Evolutionary conservation across 2,888 invertebrate species (phyloP), one percentile per base, ranked within the genome.

Genomic region (Ditula angustiorana): DNA sequence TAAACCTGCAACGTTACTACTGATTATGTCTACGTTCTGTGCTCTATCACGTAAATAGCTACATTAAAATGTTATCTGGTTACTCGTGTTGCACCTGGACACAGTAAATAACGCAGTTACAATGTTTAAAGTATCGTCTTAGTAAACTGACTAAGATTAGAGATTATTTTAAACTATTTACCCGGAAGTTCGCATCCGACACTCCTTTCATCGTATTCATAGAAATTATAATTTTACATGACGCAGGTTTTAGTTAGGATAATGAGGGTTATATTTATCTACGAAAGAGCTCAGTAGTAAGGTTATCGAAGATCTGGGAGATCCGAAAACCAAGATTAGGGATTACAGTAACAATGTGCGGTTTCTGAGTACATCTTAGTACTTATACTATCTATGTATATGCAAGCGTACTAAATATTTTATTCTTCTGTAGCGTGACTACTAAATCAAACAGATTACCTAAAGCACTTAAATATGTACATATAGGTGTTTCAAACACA

Each of bases 181-280:
- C 3, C 8, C 52, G 23, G 52, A 53, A 53, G 53, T 35, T 53
- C 23, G 35, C 53, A 53, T 53, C 35, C 52, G 52, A 7, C 16
- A 24, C 21, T 5, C 41, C 16, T 8, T 46, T 46, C 24, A 5
- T 23, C 19, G 23, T 10, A 41, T 41, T 37, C 37, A 37, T 5
- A 19, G 19, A 19, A 19, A 41, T 41, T 8, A 8, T 41, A 41
- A 41, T 41, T 41, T 19, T 19, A 19, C 19, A 41, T 41, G 19
- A 41, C 41, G 2, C 41, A 16, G 19, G 19, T 19, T 10, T 19
- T 1, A 41, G 8, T 41, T 41, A 2, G 41, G 19, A 41, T 41
- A 11, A 33, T 33, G n/a, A 33, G 11, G 11, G 33, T 33, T 33
- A n/a, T 33, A 37, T 13, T 35, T 35, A 13, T 37, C 13, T 37